Conservation (phyloP, 2,888 invertebrate species). For the Microctonus aethiopoides region DNA sequence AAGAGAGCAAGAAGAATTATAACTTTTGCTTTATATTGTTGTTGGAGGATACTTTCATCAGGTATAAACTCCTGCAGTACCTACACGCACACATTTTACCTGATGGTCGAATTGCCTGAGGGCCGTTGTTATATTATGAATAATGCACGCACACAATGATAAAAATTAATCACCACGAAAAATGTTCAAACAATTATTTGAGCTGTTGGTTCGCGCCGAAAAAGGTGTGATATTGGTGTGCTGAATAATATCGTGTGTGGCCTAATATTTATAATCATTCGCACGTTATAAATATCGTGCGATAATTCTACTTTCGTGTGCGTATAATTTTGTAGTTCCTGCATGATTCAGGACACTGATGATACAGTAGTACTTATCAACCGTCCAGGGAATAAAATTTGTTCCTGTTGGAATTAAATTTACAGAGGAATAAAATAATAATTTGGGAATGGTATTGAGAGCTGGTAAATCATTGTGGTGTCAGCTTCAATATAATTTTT, state of each 20-base stretch:
- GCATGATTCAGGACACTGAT: background rate
- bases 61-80: constrained; percentile 1
- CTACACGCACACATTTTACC: background rate
- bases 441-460: constrained; percentile 4
- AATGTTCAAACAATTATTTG: constrained; percentile 8
- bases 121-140: background rate
- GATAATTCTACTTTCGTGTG: background rate
- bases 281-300: constrained; percentile 9
- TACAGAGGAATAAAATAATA: too few species aligned
- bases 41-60: background rate
- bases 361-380: too few species aligned
- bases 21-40: background rate
- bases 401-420: too few species aligned
- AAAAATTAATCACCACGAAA: background rate
- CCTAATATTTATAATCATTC: background rate
- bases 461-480: background rate
- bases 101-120: background rate
- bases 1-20: background rate
- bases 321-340: constrained; percentile 1
- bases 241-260: background rate
- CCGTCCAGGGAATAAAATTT: too few species aligned
- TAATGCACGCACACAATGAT: background rate
- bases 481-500: constrained; percentile 28
- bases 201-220: constrained; percentile 26
- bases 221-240: constrained; percentile 25